A percentile compares a stretch with the other conserved stretches of the same genome.
phyloP scores from a whole-genome alignment of 2,113 vertebrate genomes.

The Erinaceus europaeus region DNA sequence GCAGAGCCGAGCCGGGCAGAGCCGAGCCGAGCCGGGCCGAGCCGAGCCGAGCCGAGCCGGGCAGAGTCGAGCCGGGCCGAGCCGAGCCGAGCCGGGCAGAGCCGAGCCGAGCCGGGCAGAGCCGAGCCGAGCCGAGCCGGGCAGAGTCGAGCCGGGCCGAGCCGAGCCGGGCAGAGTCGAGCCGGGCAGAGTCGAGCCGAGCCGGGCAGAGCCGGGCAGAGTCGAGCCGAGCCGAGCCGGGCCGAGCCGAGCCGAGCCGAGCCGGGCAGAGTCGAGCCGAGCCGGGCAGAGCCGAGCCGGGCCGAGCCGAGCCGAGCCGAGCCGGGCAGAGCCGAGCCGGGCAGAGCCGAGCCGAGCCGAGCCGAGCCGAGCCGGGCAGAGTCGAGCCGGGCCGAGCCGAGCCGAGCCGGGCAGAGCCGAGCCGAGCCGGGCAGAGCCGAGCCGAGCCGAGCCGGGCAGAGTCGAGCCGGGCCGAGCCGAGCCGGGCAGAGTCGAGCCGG shows the following conservation, averaged over 20 bases:
- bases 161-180: slow-evolving; percentile 39
- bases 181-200: slow-evolving; percentile 57
- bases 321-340: slow-evolving; percentile 30
- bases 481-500: not conserved
- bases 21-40: slow-evolving; percentile 24
- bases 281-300: not conserved
- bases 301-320: not conserved
- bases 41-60: slow-evolving; percentile 37
- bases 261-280: slow-evolving; percentile 35
- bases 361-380: slow-evolving; percentile 44
- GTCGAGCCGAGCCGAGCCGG: slow-evolving; percentile 46
- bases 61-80: not conserved
- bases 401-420: slow-evolving; percentile 39
- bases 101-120: slow-evolving; percentile 30
- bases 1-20: slow-evolving; percentile 34
- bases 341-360: slow-evolving; percentile 2
- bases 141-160: no score
- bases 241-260: slow-evolving; percentile 18
- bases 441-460: slow-evolving; percentile 38
- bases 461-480: slow-evolving; percentile 31
- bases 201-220: slow-evolving; percentile 68
- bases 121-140: not conserved
- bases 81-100: not conserved
- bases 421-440: slow-evolving; percentile 70
- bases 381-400: slow-evolving; percentile 53